Evolutionary conservation across 2,888 invertebrate species (phyloP).

Genomic region (Catocala nupta): DNA sequence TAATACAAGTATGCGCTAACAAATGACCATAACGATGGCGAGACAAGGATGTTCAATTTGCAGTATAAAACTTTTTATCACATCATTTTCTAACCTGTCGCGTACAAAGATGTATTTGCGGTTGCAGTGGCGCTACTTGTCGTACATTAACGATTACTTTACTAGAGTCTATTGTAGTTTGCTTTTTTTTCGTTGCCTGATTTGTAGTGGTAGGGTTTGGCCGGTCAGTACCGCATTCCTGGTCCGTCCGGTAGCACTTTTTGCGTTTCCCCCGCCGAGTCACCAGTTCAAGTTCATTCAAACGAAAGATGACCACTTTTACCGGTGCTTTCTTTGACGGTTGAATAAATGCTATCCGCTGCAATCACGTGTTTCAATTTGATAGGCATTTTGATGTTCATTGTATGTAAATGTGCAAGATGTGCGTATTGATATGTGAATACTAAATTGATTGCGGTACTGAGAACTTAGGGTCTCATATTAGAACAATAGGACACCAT

Average conservation of each 20-base stretch:
- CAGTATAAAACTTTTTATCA: constrained; percentile 37
- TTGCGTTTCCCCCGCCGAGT: constrained; percentile 66
- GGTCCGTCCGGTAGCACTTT: constrained; percentile 66
- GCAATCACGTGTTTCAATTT: constrained; percentile 19
- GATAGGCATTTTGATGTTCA: constrained; percentile 24
- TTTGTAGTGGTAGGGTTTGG: constrained; percentile 30
- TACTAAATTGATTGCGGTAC: constrained; percentile 26
- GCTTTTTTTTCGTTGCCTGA: constrained; percentile 12
- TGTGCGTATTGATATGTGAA: constrained; percentile 18
- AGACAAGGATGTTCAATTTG: constrained; percentile 42
- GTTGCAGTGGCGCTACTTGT: constrained; percentile 31
- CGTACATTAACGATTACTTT: constrained; percentile 6
- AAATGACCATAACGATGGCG: constrained; percentile 38
- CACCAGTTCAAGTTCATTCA: constrained; percentile 56
- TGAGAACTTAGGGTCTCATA: constrained; percentile 33
- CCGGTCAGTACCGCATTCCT: constrained; percentile 62
- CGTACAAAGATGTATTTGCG: constrained; percentile 22
- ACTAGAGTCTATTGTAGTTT: constrained; percentile 27
- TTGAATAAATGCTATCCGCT: constrained; percentile 8
- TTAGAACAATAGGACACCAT: constrained; percentile 29
- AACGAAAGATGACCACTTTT: constrained; percentile 68
- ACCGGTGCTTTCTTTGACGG: constrained; percentile 54
- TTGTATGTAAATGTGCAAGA: constrained; percentile 41
- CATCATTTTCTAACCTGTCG: constrained; percentile 38
- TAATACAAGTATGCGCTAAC: constrained; percentile 28